Conservation (phyloP, 2,888 invertebrate species). For the Watsonalla binaria region DNA sequence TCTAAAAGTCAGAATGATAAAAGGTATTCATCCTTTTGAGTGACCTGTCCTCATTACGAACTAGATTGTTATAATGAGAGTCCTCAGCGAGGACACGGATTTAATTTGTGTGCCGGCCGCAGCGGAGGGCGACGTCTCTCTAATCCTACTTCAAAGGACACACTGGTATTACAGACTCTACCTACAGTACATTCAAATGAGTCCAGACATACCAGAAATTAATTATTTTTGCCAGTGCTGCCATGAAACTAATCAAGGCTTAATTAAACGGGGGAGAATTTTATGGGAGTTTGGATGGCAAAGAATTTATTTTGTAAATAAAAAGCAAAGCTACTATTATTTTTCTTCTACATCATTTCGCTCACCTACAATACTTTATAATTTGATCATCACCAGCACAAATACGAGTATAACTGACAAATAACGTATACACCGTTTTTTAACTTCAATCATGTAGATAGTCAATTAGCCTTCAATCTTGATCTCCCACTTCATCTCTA, state of each 20-base stretch:
- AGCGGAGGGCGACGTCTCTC: constrained; percentile 36
- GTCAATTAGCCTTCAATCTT: no score
- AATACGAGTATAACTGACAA: no score
- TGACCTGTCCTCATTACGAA: constrained; percentile 38
- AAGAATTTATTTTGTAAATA: background rate
- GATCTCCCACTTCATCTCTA: no score
- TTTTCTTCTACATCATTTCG: no score
- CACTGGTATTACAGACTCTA: constrained; percentile 52
- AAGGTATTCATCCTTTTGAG: constrained; percentile 16
- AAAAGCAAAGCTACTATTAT: no score
- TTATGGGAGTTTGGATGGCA: constrained; percentile 5
- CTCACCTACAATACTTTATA: no score
- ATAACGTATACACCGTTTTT: no score
- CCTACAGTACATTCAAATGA: constrained; percentile 42
- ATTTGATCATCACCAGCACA: no score
- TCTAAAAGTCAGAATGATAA: constrained; percentile 11
- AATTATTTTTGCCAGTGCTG: constrained; percentile 32
- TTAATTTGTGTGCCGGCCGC: constrained; percentile 57
- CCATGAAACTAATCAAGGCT: constrained; percentile 18
- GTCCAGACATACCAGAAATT: constrained; percentile 33
- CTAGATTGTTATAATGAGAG: constrained; percentile 62
- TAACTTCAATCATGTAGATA: no score
- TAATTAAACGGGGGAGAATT: constrained; percentile 19
- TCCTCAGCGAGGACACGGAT: constrained; percentile 51
- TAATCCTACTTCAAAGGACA: constrained; percentile 75